These are phyloP conservation scores for Cheilosia soror DNA, from an alignment of 2,888 invertebrate species.

Conservation along the genomic window DNA sequence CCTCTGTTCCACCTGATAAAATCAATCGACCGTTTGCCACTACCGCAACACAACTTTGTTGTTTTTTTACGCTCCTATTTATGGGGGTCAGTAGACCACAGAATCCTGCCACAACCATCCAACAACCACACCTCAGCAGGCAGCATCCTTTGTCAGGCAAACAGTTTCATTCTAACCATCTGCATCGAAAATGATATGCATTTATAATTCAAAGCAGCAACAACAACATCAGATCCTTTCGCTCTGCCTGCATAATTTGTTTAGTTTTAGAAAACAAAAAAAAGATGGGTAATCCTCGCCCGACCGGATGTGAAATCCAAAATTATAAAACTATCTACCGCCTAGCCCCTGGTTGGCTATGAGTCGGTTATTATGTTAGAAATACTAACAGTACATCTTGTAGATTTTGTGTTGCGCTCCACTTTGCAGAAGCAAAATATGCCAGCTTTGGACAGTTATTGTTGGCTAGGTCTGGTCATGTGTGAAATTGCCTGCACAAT, in stretches of 20 bases:
- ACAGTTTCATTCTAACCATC: not conserved
- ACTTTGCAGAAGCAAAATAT: constrained; percentile 21
- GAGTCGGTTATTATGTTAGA: constrained; percentile 5
- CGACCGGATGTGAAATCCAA: not conserved
- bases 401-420: constrained; percentile 10
- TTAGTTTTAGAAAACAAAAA: constrained; percentile 10
- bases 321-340: constrained; percentile 6
- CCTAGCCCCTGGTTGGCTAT: not conserved
- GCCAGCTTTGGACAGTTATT: constrained; percentile 4
- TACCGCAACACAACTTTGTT: constrained; percentile 40
- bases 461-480: constrained; percentile 39
- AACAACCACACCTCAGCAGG: constrained; percentile 15
- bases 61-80: not conserved
- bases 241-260: constrained; percentile 31
- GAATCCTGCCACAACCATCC: constrained; percentile 13
- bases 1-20: constrained; percentile 22
- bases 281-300: constrained; percentile 6
- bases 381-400: not conserved
- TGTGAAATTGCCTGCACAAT: constrained; percentile 34
- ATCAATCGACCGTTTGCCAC: constrained; percentile 26
- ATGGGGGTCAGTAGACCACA: constrained; percentile 46
- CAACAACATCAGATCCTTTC: constrained; percentile 10
- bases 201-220: constrained; percentile 30
- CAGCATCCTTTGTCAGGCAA: not conserved
- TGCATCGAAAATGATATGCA: constrained; percentile 19